These are phyloP conservation scores for Tachina grossa DNA, from an alignment of 2,888 invertebrate species.

Conservation along the genomic window DNA sequence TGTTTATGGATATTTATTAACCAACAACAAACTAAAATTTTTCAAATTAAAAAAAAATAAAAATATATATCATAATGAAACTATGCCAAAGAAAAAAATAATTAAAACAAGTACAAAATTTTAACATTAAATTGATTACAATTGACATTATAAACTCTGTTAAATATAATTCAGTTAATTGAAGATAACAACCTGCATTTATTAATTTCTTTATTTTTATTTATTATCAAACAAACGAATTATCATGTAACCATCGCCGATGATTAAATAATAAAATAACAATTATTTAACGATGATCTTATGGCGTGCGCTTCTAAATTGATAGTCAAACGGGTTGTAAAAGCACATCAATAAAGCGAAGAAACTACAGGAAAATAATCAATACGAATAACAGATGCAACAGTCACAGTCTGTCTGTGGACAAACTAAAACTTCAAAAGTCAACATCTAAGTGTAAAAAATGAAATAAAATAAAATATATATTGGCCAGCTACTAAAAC, in stretches of 20 bases:
- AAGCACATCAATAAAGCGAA: constrained; percentile 52
- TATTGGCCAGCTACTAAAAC: constrained; percentile 26
- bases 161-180: constrained; percentile 34
- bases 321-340: constrained; percentile 62
- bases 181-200: constrained; percentile 19
- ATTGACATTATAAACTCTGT: constrained; percentile 34
- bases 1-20: neutral
- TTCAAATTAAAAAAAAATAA: no score
- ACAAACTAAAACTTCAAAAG: neutral
- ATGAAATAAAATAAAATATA: neutral
- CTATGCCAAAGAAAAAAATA: no score
- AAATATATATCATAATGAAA: no score
- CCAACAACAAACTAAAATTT: neutral
- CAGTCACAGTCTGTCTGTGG: constrained; percentile 1
- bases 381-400: constrained; percentile 45
- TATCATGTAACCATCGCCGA: constrained; percentile 47
- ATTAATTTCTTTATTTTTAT: neutral
- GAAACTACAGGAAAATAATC: constrained; percentile 22
- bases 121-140: constrained; percentile 10
- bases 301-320: constrained; percentile 67
- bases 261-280: constrained; percentile 70
- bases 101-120: neutral
- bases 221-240: constrained; percentile 50
- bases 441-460: constrained; percentile 5
- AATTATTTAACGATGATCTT: constrained; percentile 69